A percentile compares a stretch with the other conserved stretches of the same genome.
These are phyloP conservation scores for Melanotaenia boesemani DNA, from an alignment of 2,797 vertebrate genomes.

Conservation along the genomic window DNA sequence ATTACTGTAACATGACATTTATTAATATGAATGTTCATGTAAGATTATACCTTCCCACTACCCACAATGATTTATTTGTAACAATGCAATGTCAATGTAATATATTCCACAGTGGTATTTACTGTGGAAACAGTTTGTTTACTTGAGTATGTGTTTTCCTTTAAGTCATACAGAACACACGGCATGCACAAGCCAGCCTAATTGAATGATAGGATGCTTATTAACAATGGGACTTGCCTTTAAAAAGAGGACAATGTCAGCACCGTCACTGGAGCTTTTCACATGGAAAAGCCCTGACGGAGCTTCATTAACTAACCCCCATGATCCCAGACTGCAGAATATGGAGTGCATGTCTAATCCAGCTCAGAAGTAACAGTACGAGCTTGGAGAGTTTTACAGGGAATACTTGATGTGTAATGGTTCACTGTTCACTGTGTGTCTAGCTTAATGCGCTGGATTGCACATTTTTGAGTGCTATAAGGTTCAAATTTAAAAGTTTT, in stretches of 20 bases:
- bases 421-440: conserved; percentile 35
- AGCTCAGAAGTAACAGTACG: conserved; percentile 47
- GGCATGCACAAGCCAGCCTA: conserved; percentile 41
- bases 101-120: conserved; percentile 29
- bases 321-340: conserved; percentile 69
- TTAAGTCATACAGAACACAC: conserved; percentile 1
- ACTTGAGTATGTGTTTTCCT: not conserved
- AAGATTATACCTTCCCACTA: conserved; percentile 5
- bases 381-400: conserved; percentile 34
- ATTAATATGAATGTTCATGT: conserved; percentile 27
- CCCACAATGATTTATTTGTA: not conserved
- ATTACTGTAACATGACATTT: conserved; percentile 52
- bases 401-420: conserved; percentile 47
- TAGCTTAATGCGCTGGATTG: conserved; percentile 14
- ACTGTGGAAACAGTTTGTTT: conserved; percentile 2
- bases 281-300: conserved; percentile 61
- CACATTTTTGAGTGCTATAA: conserved; percentile 19
- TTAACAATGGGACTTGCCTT: conserved; percentile 60
- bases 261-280: conserved; percentile 59
- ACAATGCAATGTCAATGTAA: conserved; percentile 7
- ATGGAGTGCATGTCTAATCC: conserved; percentile 72
- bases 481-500: conserved; percentile 3
- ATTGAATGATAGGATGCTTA: conserved; percentile 64
- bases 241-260: conserved; percentile 63
- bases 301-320: conserved; percentile 74